Percentiles rank a stretch among this genome's conserved stretches.
phyloP scores from a whole-genome alignment of 2,888 invertebrate species.

The Oeneis ivallda region DNA sequence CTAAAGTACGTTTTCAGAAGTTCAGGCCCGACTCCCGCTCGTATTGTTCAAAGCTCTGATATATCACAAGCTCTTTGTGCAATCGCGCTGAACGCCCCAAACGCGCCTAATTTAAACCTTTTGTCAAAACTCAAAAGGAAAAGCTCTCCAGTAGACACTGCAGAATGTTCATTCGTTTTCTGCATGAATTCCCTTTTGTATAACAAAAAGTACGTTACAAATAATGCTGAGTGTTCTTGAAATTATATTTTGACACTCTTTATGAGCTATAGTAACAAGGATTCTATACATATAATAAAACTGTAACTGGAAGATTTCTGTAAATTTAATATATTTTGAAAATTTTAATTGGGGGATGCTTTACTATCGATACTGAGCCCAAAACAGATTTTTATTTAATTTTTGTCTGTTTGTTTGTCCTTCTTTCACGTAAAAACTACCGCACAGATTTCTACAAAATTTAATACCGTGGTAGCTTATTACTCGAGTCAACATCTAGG shows the following conservation, averaged over 20 bases:
- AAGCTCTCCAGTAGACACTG: background rate
- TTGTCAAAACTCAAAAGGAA: slow-evolving; percentile 17
- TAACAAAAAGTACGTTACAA: background rate
- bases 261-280: too few species aligned
- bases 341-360: too few species aligned
- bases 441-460: too few species aligned
- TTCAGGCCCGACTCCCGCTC: slow-evolving; percentile 23
- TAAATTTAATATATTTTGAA: too few species aligned
- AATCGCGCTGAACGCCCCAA: slow-evolving; percentile 13
- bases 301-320: too few species aligned
- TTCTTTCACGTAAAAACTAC: too few species aligned
- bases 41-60: slow-evolving; percentile 26
- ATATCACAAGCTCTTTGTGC: slow-evolving; percentile 26
- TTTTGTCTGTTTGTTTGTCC: too few species aligned
- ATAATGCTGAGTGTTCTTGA: background rate
- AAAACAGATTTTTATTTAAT: too few species aligned
- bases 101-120: slow-evolving; percentile 15
- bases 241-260: background rate
- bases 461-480: too few species aligned
- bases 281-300: too few species aligned
- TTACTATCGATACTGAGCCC: too few species aligned
- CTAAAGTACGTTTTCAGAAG: slow-evolving; percentile 29
- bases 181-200: background rate
- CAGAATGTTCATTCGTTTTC: background rate
- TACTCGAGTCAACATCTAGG: too few species aligned